phyloP scores from a whole-genome alignment of 2,797 vertebrate species.

The Etheostoma perlongum region DNA sequence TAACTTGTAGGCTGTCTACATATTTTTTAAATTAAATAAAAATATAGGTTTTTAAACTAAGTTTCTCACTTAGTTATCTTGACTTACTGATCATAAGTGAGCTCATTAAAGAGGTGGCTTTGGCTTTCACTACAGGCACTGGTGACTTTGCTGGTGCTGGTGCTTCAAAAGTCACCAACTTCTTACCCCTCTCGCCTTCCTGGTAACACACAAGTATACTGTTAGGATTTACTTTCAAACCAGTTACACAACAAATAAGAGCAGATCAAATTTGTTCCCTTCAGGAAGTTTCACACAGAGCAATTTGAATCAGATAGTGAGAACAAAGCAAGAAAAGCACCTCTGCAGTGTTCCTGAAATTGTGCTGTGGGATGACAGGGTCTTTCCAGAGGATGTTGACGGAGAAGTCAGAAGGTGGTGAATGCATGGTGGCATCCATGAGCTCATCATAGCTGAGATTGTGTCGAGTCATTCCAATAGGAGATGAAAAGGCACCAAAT shows the following conservation, averaged over 20 bases:
- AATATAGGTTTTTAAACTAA: neutral
- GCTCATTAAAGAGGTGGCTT: slow-evolving; percentile 90
- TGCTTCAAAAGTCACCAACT: slow-evolving; percentile 51
- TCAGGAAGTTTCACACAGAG: slow-evolving; percentile 12
- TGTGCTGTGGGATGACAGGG: slow-evolving; percentile 92
- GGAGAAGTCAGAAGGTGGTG: slow-evolving; percentile 90
- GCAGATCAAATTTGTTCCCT: slow-evolving; percentile 13
- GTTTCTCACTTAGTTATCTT: neutral
- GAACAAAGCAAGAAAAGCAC: slow-evolving; percentile 73
- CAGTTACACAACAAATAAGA: slow-evolving; percentile 30
- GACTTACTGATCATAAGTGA: slow-evolving; percentile 95
- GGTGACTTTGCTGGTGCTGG: slow-evolving; percentile 52
- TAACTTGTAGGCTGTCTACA: neutral
- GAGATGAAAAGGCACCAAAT: slow-evolving; percentile 85
- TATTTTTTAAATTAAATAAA: neutral
- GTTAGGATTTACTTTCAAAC: slow-evolving; percentile 29
- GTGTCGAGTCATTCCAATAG: slow-evolving; percentile 87
- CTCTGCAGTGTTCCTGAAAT: slow-evolving; percentile 90
- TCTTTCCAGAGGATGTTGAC: slow-evolving; percentile 90
- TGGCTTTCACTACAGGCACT: slow-evolving; percentile 82
- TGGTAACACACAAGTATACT: slow-evolving; percentile 49
- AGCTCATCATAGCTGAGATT: slow-evolving; percentile 93
- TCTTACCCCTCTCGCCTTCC: slow-evolving; percentile 71
- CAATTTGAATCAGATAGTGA: neutral
- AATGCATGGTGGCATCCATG: slow-evolving; percentile 90